Conservation (phyloP, 2,113 vertebrate species). For the Festucalex cinctus region DNA sequence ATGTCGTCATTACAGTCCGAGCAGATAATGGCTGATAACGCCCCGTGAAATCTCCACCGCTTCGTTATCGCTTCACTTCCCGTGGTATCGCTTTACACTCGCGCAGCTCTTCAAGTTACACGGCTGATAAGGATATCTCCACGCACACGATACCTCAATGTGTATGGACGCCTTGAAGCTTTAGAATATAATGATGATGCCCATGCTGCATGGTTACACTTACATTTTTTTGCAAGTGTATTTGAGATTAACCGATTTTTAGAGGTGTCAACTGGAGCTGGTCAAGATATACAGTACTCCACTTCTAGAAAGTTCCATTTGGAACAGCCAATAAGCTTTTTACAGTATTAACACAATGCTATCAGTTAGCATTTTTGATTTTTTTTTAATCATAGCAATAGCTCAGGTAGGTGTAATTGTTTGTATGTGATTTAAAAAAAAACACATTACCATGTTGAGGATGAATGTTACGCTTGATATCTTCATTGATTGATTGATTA, state of each 20-base stretch:
- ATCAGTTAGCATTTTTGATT: no score
- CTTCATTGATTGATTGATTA: no score
- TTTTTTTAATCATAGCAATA: no score
- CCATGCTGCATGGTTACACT: not conserved
- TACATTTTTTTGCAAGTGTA: not conserved
- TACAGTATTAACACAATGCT: not conserved
- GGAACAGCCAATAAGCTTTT: not conserved
- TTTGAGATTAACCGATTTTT: not conserved
- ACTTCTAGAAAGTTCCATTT: not conserved
- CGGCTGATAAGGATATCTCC: conserved; percentile 12
- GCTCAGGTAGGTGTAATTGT: no score
- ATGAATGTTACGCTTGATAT: no score
- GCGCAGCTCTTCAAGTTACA: conserved; percentile 64
- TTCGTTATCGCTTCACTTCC: conserved; percentile 56
- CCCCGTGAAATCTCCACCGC: conserved; percentile 59
- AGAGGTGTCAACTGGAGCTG: not conserved
- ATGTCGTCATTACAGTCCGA: conserved; percentile 46
- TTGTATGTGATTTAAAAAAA: no score
- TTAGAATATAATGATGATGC: not conserved
- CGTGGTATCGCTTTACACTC: conserved; percentile 58
- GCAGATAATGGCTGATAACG: conserved; percentile 50
- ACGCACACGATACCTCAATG: not conserved
- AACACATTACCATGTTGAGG: no score
- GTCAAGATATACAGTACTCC: not conserved
- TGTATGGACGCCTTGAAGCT: not conserved